A percentile compares a stretch with the other conserved stretches of the same genome.
Conservation (phyloP, 2,113 vertebrate species). For the Centrocercus urophasianus region DNA sequence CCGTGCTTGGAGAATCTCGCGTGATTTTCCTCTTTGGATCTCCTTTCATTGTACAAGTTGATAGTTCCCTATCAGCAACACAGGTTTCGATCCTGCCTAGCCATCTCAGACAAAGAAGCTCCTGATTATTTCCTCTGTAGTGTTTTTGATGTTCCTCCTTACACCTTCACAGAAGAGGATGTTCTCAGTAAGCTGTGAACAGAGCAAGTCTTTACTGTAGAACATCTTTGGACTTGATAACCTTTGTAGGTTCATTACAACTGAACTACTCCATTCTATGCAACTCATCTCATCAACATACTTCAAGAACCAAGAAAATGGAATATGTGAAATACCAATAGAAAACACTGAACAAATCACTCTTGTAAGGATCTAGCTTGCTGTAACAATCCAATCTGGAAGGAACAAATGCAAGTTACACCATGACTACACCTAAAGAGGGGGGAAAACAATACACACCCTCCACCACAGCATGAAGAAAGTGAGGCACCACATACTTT, state of each 20-base stretch:
- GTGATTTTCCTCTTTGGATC: neutral
- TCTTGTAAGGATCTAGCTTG: neutral
- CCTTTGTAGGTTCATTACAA: neutral
- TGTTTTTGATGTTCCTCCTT: neutral
- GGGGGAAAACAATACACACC: neutral
- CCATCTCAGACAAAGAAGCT: neutral
- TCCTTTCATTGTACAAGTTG: neutral
- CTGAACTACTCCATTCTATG: neutral
- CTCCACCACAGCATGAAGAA: neutral
- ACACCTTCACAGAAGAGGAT: neutral
- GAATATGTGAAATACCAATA: neutral
- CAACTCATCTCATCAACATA: neutral
- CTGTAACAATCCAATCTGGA: neutral
- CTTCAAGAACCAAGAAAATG: neutral
- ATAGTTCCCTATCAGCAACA: neutral
- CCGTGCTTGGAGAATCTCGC: conserved; percentile 6
- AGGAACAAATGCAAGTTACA: neutral
- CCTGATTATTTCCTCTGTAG: neutral
- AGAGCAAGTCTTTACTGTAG: neutral
- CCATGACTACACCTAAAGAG: neutral
- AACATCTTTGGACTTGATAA: neutral
- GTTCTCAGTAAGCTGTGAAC: neutral
- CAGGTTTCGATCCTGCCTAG: neutral
- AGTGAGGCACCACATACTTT: neutral
- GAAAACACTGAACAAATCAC: neutral